Evolutionary conservation across 2,797 vertebrate genomes (phyloP), one percentile per base, ranked within the genome.

Genomic region (Takifugu ocellatus): DNA sequence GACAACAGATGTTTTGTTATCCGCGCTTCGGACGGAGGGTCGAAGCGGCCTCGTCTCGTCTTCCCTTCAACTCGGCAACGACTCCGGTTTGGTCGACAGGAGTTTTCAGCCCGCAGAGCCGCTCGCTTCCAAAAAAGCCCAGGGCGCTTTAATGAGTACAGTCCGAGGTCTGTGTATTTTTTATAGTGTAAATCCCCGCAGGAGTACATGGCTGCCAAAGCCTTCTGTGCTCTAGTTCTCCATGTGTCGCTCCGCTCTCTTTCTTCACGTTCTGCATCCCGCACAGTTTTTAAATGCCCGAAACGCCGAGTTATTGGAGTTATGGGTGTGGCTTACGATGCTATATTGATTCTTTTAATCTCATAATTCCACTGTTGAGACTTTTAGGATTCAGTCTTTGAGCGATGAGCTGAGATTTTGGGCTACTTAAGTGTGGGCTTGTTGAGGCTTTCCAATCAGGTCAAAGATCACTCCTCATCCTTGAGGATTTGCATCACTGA

Each of bases 71-170:
- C 54, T 54, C 56, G 44, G 59, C 43, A 75, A 64, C 59, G 50
- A 72, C 84, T 81, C 56, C 68, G 33, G 65, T 68, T 75, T 42
- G 66, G 68, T 71, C 57, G 52, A 45, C 10, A 17, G 46, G 50
- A 59, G 61, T 60, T 44, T 26, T 49, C 65, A 56, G 61, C 49
- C 50, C n/a, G 53, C 69, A 56, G 60, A 63, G 63, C 63, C 51
- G 21, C 56, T 70, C 50, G n/a, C 4, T 59, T 54, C 26, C 52
- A 80, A 75, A 65, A 77, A 21, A 78, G 75, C 79, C 49, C 67
- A 75, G 61, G 81, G 27, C 54, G 46, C 74, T 83, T 85, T 83
- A 84, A 85, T 84, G 75, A 84, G 80, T 74, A 72, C 72, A 71
- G 72, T 75, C 69, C 59, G 54, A 49, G 61, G 64, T 44, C 70